Conservation (phyloP, 2,113 vertebrate genomes). For the Hippocampus guttulatus region DNA sequence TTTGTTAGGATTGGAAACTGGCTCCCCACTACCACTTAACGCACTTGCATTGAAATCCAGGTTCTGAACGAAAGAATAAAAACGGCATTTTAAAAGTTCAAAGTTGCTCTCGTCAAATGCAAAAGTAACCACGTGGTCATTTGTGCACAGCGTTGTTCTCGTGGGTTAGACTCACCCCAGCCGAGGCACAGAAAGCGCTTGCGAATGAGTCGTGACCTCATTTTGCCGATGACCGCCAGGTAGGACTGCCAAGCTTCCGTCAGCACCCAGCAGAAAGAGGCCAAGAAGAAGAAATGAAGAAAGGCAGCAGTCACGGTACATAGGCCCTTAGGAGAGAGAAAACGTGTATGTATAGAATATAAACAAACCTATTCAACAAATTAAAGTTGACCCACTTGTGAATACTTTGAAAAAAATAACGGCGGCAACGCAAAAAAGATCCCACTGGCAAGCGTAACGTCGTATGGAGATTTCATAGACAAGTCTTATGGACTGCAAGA, state of each 20-base stretch:
- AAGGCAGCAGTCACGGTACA: conserved; percentile 97
- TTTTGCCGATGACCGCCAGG: conserved; percentile 94
- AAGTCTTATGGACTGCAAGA: too few relatives aligned
- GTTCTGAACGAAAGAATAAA: too few relatives aligned
- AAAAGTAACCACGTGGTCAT: neutral
- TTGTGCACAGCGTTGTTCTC: neutral
- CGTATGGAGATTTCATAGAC: too few relatives aligned
- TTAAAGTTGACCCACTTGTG: neutral
- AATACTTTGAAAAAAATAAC: too few relatives aligned
- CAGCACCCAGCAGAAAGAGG: conserved; percentile 99
- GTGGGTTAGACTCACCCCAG: conserved; percentile 79
- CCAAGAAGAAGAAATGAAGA: conserved; percentile 98
- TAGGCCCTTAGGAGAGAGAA: conserved; percentile 73
- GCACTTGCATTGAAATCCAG: too few relatives aligned
- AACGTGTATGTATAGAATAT: neutral
- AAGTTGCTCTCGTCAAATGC: neutral
- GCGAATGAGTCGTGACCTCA: conserved; percentile 92
- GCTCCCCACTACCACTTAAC: too few relatives aligned
- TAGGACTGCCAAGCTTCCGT: conserved; percentile 99
- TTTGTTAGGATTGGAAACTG: too few relatives aligned
- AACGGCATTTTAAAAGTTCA: too few relatives aligned
- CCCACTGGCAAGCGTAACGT: too few relatives aligned
- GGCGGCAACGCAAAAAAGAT: too few relatives aligned
- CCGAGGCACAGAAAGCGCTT: conserved; percentile 98
- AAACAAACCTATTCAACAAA: neutral